Evolutionary conservation across 2,113 vertebrate genomes (phyloP), one percentile per base, ranked within the genome.

Genomic region (Nothocercus julius): DNA sequence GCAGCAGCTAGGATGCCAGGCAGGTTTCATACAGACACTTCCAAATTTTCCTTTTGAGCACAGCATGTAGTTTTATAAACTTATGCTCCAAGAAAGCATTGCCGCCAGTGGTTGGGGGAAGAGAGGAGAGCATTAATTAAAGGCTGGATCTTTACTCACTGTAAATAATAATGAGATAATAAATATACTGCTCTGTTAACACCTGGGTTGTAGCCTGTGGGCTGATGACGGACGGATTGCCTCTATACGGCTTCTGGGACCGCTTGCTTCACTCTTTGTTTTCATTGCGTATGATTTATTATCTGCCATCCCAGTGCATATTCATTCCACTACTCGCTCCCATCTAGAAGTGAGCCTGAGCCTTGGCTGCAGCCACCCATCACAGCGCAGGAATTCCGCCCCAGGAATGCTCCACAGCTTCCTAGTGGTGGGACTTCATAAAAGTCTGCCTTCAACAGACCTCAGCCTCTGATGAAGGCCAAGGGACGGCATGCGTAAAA

Each of bases 101-200:
- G 47, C 82, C 69, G 83, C 62, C 69, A 92, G 32, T 0, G n/a
- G 70, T 67, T 89, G 54, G 40, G 32, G 45, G n/a, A 86, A 92
- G 80, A 90, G 16, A 92, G 28, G 4, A 66, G 68, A 56, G 36
- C 80, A 86, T 92, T 95, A 88, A 94, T 94, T 92, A 95, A 90
- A 89, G 72, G 56, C 40, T 75, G 56, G 47, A 93, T 54, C 49
- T 79, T 89, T 88, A 88, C 93, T 94, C 88, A 82, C 49, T 93
- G 80, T 73, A 91, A 90, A 95, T 85, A 96, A 93, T 93, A 94
- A 94, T 87, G 88, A 95, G 66, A 70, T 72, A 95, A 91, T 95
- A 95, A 95, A 94, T 94, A 93, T 17, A 82, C 42, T 90, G 70
- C 77, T 85, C 92, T 96, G 80, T 96, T 96, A 96, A 91, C 90